Base-by-base conservation (phyloP, 2,888 invertebrate species). In the Drosophila neotestacea region DNA sequence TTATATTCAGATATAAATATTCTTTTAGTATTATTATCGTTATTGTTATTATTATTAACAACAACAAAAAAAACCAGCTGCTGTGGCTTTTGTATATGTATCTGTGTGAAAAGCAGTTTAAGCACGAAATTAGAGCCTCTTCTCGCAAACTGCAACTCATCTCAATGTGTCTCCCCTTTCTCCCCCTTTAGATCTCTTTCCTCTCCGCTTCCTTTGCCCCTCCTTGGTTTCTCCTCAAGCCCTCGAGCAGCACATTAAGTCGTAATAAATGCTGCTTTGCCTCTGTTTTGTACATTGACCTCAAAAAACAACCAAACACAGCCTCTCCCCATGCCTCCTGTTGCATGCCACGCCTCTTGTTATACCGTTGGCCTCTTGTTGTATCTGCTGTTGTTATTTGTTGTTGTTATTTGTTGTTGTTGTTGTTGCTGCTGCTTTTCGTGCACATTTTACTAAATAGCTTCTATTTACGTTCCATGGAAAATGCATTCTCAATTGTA, bases 381-480 rank as follows among this genome's bases (percentile, higher is more conserved):
- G 13, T 22, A 22, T 48, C 27, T 66, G 22, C 27, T 51, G 48
- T 27, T 56, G 46, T 48, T 52, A 7, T 30, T 30, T 30, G 22
- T 22, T 62, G 47, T 51, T 66, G 65, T 42, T 61, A 70, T 36
- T 51, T 66, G 65, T 42, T 61, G 71, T 36, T 63, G 48, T 51
- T 72, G 66, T 41, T 64, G 70, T 34, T 66, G 64, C 28, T 76
- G 59, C 58, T 70, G 71, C 65, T 79, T 60, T 85, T 77, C 87
- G 81, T 84, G 81, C 81, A 83, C 81, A 84, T 80, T 83, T 82
- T 76, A 75, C 85, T 84, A 84, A 84, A 85, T 83, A 85, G 84
- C 83, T 85, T 84, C 83, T 83, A 85, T 85, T 84, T 84, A 85
- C 84, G 84, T 84, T 85, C 81, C 85, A 73, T 81, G 86, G 85